Evolutionary conservation across 2,797 vertebrate genomes (phyloP), one percentile per base, ranked within the genome.

Genomic region (Takifugu rubripes): DNA sequence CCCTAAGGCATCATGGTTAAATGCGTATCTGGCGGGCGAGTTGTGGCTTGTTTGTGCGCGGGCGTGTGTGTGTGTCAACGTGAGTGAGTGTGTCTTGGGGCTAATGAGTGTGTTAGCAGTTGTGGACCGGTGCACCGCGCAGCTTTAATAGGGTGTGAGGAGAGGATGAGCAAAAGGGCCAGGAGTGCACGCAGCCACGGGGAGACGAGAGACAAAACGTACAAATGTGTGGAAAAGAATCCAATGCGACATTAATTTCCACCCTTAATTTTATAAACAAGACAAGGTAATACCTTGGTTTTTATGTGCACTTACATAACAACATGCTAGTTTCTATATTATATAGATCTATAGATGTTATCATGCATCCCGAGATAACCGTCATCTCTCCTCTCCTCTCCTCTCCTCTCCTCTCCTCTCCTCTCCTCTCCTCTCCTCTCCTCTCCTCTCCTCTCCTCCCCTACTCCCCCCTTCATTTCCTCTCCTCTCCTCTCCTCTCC

Each of bases 1-100:
- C 83, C 83, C 77, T 21, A 78, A 82, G 86, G 86, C 82, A 16
- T 68, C 75, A 76, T 73, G 78, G 75, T 72, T 79, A 83, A 81
- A 84, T 74, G 72, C 75, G 77, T 67, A 70, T 84, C 76, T 78
- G 75, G 67, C 67, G 78, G 77, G 82, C 83, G 69, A 74, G 81
- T 72, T 74, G 74, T 70, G 65, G 76, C 75, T 77, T 85, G 82
- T 85, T 69, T 77, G 62, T 75, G 48, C 53, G 49, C 69, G 51
- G 63, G 64, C 62, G 31, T 57, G 21, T 59, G 15, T 72, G 50
- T 47, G 51, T 64, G 26, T 54, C 47, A 11, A 7, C n/a, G 10
- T 47, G 57, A 61, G 54, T 64, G 53, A 43, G 52, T 45, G 40
- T 58, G 50, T 73, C 26, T 75, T 58, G 29, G 52, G 27, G 49